phyloP scores from a whole-genome alignment of 2,113 vertebrate species.

The Elephantulus edwardii region DNA sequence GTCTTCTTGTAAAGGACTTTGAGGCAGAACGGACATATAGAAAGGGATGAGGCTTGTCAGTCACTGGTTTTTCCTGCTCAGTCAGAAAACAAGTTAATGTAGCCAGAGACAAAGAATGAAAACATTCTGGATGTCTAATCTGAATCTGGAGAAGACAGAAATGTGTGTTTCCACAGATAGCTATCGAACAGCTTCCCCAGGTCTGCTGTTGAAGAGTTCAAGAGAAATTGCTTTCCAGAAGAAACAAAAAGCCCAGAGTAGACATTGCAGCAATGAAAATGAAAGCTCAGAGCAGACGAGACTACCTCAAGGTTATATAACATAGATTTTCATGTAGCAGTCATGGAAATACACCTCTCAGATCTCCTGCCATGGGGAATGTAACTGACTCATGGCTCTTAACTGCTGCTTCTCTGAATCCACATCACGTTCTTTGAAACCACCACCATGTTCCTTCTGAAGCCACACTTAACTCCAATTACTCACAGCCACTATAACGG shows the following conservation, averaged over 20 bases:
- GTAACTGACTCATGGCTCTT: too few species aligned
- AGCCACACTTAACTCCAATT: neutral
- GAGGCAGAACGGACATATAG: neutral
- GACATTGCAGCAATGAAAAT: neutral
- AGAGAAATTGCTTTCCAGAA: neutral
- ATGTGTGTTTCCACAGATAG: neutral
- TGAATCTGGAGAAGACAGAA: neutral
- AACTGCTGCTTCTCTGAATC: neutral
- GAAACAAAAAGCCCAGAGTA: neutral
- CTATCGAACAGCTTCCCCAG: neutral
- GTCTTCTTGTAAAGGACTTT: neutral
- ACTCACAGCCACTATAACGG: neutral
- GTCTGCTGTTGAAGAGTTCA: neutral
- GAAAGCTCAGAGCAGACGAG: neutral
- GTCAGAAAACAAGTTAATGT: conserved; percentile 22
- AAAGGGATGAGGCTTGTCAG: neutral
- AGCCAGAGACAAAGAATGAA: neutral
- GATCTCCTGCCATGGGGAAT: neutral
- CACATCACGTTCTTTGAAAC: neutral
- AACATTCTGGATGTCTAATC: neutral
- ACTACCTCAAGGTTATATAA: neutral
- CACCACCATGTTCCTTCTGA: neutral
- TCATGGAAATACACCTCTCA: neutral
- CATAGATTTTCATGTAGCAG: too few species aligned
- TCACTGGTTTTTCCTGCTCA: neutral